Evolutionary conservation across 2,888 invertebrate species (phyloP).

Genomic region (Scaptomyza reducta): DNA sequence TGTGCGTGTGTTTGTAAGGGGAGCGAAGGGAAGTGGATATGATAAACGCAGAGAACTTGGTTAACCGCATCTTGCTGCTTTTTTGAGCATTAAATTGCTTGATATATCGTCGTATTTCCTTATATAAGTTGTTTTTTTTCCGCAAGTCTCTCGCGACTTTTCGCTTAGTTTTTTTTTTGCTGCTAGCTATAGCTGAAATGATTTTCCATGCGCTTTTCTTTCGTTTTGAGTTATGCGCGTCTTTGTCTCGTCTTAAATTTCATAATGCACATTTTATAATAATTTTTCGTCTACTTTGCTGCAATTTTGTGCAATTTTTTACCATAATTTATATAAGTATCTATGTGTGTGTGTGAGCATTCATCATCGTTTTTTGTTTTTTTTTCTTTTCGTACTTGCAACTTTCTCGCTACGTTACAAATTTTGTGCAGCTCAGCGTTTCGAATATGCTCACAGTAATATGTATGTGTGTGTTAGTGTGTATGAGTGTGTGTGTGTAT

Average conservation of each 20-base stretch:
- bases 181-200: conserved; percentile 14
- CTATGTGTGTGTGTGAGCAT: conserved; percentile 31
- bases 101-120: conserved; percentile 61
- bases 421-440: conserved; percentile 59
- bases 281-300: conserved; percentile 76
- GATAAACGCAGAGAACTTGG: conserved; percentile 35
- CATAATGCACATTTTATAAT: conserved; percentile 78
- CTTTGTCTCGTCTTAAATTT: conserved; percentile 77
- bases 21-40: neutral
- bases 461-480: conserved; percentile 22
- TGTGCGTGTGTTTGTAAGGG: neutral
- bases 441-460: conserved; percentile 56
- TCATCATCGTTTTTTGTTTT: conserved; percentile 40
- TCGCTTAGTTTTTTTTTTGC: conserved; percentile 25
- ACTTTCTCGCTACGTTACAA: conserved; percentile 56
- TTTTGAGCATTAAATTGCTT: conserved; percentile 78
- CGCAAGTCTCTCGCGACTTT: conserved; percentile 49
- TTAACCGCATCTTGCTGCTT: conserved; percentile 58
- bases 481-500: conserved; percentile 36
- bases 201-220: conserved; percentile 35
- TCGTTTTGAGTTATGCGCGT: conserved; percentile 65
- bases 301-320: conserved; percentile 77
- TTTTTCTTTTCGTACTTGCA: conserved; percentile 26
- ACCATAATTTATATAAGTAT: conserved; percentile 66
- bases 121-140: neutral